Evolutionary conservation across 2,888 invertebrate species (phyloP), one percentile per base, ranked within the genome.

Genomic region (Pantelozetes paolii): DNA sequence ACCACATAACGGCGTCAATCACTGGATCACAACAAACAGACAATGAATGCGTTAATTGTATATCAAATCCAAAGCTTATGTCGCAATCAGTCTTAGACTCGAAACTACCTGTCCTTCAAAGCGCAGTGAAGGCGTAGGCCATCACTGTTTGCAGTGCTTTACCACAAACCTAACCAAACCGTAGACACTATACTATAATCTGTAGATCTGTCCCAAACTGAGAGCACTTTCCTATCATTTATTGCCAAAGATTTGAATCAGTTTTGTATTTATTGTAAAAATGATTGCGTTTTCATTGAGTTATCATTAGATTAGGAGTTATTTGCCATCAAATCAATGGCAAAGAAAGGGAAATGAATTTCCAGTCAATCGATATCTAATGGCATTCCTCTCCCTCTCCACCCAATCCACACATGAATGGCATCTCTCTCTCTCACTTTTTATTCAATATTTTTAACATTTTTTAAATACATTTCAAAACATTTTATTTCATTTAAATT

Each of bases 51-150:
- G 26, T 20, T 26, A 67, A 20, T 20, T 30, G 30, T n/a, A 67
- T 20, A 30, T 32, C n/a, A n/a, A 40, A 67, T 67, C 30, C 15
- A 30, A 30, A 8, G 26, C 15, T 20, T 57, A 18, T 57, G n/a
- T 57, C 57, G 23, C 28, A 28, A 57, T 57, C 57, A 18, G n/a
- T 23, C 11, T n/a, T n/a, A n/a, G n/a, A n/a, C n/a, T n/a, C n/a
- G n/a, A n/a, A n/a, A n/a, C n/a, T n/a, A n/a, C n/a, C n/a, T 45
- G 45, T 13, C 45, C 45, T 45, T 45, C 45, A 45, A n/a, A n/a
- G n/a, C n/a, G n/a, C n/a, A n/a, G n/a, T 57, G 23, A 62, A 62
- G 62, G 62, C 62, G 62, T 54, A 62, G 62, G 62, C 62, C 62
- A 62, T 62, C 8, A 62, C 62, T n/a, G 15, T 6, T 32, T 62